These are phyloP conservation scores for Artibeus jamaicensis DNA, from an alignment of 2,797 vertebrate genomes.

Conservation along the genomic window DNA sequence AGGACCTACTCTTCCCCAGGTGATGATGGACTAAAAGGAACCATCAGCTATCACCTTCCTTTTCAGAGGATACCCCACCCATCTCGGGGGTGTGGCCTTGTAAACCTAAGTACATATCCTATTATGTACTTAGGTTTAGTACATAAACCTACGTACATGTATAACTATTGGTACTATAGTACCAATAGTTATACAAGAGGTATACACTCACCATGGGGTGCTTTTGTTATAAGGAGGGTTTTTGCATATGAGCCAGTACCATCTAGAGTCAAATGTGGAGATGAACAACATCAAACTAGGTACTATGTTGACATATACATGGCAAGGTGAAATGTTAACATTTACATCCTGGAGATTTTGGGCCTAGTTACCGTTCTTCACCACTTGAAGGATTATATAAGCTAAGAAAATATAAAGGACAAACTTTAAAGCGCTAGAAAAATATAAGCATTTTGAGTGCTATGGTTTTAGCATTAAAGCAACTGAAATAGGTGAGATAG, in stretches of 20 bases:
- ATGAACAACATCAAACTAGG: background rate
- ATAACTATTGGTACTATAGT: too few species aligned
- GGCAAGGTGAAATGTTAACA: background rate
- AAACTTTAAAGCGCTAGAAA: background rate
- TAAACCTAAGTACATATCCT: background rate
- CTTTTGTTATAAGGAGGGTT: background rate
- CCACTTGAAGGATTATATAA: background rate
- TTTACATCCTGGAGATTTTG: background rate
- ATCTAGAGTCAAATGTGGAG: background rate
- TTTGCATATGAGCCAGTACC: background rate
- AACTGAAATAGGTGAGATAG: background rate
- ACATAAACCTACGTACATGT: too few species aligned
- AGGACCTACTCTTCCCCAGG: background rate
- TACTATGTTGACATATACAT: background rate
- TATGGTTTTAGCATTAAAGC: background rate
- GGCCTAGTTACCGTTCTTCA: background rate
- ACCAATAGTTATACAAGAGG: background rate
- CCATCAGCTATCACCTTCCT: background rate
- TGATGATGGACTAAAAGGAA: background rate
- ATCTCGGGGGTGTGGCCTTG: background rate
- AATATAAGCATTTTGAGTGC: slow-evolving; percentile 7
- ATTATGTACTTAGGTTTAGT: too few species aligned
- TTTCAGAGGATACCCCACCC: background rate
- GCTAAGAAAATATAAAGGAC: background rate
- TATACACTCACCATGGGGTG: background rate